Percentiles rank a stretch among this genome's conserved stretches.
Conservation (phyloP, 1,140 invertebrate species). For the Mactra quadrangularis region DNA sequence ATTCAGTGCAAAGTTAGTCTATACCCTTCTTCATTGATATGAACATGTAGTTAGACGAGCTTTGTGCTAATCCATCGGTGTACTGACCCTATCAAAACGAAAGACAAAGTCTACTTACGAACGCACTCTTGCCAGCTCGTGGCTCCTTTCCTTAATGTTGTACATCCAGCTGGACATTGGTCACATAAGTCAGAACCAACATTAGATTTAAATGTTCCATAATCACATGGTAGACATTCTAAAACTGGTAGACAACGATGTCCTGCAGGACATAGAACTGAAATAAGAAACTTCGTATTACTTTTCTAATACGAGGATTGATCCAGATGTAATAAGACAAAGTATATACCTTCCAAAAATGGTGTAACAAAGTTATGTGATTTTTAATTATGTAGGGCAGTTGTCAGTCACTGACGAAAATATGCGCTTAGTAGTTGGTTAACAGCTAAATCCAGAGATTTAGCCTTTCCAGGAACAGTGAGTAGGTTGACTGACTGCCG, state of each 20-base stretch:
- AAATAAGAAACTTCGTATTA: not conserved
- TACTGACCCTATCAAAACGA: too few species aligned
- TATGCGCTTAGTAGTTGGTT: too few species aligned
- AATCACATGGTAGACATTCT: slow-evolving; percentile 51
- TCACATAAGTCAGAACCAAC: slow-evolving; percentile 41
- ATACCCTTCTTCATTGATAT: too few species aligned
- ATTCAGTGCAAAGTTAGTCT: too few species aligned
- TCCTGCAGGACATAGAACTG: slow-evolving; percentile 45
- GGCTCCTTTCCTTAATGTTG: slow-evolving; percentile 51
- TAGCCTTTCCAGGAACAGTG: too few species aligned
- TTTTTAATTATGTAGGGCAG: not conserved
- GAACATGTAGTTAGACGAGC: too few species aligned
- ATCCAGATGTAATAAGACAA: too few species aligned
- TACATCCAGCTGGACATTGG: slow-evolving; percentile 34
- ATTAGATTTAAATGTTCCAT: slow-evolving; percentile 34
- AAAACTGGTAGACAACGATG: slow-evolving; percentile 43
- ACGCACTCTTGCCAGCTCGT: slow-evolving; percentile 47
- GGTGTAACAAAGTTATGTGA: too few species aligned
- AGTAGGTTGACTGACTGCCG: too few species aligned
- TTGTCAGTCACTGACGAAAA: too few species aligned
- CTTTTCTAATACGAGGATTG: not conserved
- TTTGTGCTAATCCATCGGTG: too few species aligned
- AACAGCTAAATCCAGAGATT: too few species aligned
- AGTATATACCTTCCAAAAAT: not conserved
- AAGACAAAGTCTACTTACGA: slow-evolving; percentile 46